These are phyloP conservation scores for Antheraea assamensis DNA, from an alignment of 2,888 invertebrate species.

Conservation along the genomic window DNA sequence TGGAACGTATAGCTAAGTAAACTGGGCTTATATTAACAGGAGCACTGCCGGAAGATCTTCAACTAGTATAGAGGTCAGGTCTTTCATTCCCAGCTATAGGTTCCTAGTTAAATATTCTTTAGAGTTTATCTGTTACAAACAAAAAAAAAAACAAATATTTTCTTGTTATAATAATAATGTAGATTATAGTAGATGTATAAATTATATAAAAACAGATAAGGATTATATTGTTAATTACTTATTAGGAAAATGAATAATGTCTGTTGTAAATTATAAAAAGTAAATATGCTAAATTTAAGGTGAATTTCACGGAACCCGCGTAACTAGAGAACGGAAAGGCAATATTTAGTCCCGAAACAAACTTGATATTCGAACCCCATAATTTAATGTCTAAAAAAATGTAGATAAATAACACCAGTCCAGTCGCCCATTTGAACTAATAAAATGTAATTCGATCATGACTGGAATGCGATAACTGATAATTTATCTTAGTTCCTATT, in stretches of 20 bases:
- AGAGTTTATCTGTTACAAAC: too few relatives aligned
- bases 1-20: too few relatives aligned
- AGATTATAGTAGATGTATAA: too few relatives aligned
- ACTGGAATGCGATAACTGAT: conserved; percentile 15
- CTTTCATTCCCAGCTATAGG: too few relatives aligned
- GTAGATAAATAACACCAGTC: conserved; percentile 7
- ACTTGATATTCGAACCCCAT: neutral
- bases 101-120: too few relatives aligned
- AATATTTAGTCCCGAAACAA: conserved; percentile 7
- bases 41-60: too few relatives aligned
- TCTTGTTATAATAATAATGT: too few relatives aligned
- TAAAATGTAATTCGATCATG: conserved; percentile 15
- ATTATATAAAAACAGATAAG: too few relatives aligned
- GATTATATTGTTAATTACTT: neutral
- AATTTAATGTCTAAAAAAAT: conserved; percentile 8
- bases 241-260: neutral
- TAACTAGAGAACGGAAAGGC: neutral
- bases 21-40: too few relatives aligned
- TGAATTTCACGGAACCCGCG: neutral
- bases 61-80: too few relatives aligned
- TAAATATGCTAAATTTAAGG: neutral
- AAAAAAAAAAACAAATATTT: too few relatives aligned
- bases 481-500: conserved; percentile 12
- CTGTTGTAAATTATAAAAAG: neutral
- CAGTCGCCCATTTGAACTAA: conserved; percentile 8